A percentile compares a stretch with the other conserved stretches of the same genome.
phyloP scores from a whole-genome alignment of 35 echinoderm and acorn worm species.

The Heliocidaris tuberculata region DNA sequence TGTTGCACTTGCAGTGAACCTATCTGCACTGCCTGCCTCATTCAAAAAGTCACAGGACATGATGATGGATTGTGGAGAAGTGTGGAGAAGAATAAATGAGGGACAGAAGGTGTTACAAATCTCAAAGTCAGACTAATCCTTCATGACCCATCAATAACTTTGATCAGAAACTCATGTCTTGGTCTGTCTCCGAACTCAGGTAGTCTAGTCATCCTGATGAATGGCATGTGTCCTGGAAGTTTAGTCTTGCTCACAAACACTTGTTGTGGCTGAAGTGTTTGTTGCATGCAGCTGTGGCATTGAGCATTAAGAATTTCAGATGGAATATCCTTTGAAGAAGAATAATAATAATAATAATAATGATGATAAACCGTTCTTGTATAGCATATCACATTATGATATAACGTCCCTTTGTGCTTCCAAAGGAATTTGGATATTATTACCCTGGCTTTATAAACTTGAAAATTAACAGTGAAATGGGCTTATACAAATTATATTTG shows the following conservation, averaged over 20 bases:
- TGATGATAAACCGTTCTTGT: no score
- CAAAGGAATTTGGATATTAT: no score
- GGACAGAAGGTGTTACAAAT: background rate
- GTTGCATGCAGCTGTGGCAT: background rate
- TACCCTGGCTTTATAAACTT: no score
- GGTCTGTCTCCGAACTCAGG: background rate
- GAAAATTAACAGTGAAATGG: no score
- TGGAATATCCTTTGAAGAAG: no score
- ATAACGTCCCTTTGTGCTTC: no score
- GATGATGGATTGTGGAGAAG: background rate
- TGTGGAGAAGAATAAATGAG: background rate
- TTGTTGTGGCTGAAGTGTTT: background rate
- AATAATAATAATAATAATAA: no score
- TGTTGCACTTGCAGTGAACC: no score
- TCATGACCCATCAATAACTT: background rate
- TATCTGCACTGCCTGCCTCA: background rate
- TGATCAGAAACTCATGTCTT: background rate
- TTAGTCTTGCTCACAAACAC: background rate
- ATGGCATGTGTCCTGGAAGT: background rate
- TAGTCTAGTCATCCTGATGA: constrained; percentile 8
- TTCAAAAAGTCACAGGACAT: background rate
- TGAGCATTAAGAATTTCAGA: no score
- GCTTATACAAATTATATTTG: no score
- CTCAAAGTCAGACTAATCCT: background rate
- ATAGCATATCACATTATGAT: no score